A percentile compares a stretch with the other conserved stretches of the same genome.
Conservation (phyloP, 2,888 invertebrate genomes). For the Barypeithes pellucidus region DNA sequence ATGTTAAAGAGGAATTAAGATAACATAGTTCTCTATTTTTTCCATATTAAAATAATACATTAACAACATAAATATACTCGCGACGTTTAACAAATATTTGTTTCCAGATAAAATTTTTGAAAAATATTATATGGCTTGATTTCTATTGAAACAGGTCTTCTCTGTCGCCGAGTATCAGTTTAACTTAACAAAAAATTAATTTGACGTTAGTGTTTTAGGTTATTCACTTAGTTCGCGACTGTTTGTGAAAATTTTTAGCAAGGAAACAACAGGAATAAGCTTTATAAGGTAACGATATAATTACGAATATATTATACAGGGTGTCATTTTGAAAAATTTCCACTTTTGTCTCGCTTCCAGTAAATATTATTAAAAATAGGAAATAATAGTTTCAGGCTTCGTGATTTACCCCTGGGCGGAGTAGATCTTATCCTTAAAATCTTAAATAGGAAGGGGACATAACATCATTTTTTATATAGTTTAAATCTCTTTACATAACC, state of each 20-base stretch:
- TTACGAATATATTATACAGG: too few relatives aligned
- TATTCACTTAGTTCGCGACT: neutral
- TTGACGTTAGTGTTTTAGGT: neutral
- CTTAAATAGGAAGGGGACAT: too few relatives aligned
- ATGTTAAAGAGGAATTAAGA: constrained; percentile 6
- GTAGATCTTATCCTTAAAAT: too few relatives aligned
- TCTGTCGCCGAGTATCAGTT: neutral
- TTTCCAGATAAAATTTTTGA: constrained; percentile 19
- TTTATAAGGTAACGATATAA: too few relatives aligned
- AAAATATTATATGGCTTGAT: constrained; percentile 3
- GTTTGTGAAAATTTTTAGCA: neutral
- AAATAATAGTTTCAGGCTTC: too few relatives aligned
- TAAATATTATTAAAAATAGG: too few relatives aligned
- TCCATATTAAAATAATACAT: constrained; percentile 4
- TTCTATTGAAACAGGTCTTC: constrained; percentile 4
- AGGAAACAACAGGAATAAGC: too few relatives aligned
- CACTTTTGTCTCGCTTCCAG: too few relatives aligned
- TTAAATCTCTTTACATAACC: too few relatives aligned
- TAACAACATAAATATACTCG: constrained; percentile 3
- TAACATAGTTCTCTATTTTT: constrained; percentile 10
- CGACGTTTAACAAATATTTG: constrained; percentile 23
- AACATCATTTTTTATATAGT: too few relatives aligned
- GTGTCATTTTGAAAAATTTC: too few relatives aligned
- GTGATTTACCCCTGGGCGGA: too few relatives aligned
- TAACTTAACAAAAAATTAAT: neutral